Percentiles rank a stretch among this genome's conserved stretches.
Evolutionary conservation across 1,140 invertebrate genomes (phyloP).

Genomic region (Drosophila pseudoobscura): DNA sequence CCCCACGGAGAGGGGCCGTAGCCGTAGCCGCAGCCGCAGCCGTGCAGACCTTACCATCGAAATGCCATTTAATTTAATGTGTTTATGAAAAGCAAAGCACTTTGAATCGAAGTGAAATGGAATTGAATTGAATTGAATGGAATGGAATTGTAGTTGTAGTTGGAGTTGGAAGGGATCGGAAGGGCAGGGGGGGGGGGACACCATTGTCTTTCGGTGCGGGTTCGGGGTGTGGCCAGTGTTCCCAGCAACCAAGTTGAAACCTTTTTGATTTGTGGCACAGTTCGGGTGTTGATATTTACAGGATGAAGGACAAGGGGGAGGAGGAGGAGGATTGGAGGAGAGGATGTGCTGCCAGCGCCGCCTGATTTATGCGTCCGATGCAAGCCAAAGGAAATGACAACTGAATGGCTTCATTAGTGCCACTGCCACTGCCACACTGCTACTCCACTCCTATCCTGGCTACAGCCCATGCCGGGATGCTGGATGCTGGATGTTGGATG

Average conservation of each 20-base stretch:
- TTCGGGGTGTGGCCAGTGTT: conserved; percentile 48
- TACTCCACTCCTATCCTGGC: conserved; percentile 1
- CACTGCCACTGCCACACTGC: conserved; percentile 12
- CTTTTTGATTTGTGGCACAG: conserved; percentile 66
- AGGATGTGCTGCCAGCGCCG: conserved; percentile 33
- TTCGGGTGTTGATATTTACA: conserved; percentile 58
- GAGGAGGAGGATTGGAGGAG: conserved; percentile 10
- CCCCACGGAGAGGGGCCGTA: too few species aligned
- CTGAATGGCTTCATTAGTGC: conserved; percentile 77
- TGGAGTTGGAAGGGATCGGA: conserved; percentile 13
- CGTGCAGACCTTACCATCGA: conserved; percentile 26
- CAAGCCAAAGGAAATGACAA: conserved; percentile 66
- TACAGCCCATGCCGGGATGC: neutral
- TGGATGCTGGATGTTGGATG: neutral
- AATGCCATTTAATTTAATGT: conserved; percentile 83
- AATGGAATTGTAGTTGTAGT: conserved; percentile 21
- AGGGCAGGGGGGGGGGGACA: neutral
- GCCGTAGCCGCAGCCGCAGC: too few species aligned
- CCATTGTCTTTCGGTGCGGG: conserved; percentile 54
- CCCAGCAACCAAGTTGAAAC: conserved; percentile 17
- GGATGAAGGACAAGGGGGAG: conserved; percentile 21
- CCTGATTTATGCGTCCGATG: conserved; percentile 66
- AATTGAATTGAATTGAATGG: conserved; percentile 45
- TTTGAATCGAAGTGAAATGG: conserved; percentile 20
- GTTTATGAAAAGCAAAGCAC: conserved; percentile 75